A percentile compares a stretch with the other conserved stretches of the same genome.
Evolutionary conservation across 2,797 vertebrate genomes (phyloP).

Genomic region (Gymnoscopelus braueri): DNA sequence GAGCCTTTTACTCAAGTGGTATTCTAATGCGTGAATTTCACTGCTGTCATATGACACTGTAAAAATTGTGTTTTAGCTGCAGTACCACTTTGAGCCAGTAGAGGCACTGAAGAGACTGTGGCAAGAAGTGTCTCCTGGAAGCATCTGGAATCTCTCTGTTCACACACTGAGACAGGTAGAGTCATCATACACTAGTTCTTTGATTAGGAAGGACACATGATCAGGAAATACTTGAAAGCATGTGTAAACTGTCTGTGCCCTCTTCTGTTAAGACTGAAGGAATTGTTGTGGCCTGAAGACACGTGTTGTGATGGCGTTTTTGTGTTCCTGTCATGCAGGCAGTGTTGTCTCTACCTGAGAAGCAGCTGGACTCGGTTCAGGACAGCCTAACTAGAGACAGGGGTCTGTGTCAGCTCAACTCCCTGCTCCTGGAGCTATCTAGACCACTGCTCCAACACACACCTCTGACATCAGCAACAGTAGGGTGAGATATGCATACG

Average conservation of each 20-base stretch:
- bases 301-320: background rate
- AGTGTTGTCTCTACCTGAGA: conserved; percentile 70
- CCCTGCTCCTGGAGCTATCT: conserved; percentile 77
- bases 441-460: conserved; percentile 54
- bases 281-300: background rate
- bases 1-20: background rate
- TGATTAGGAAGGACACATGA: background rate
- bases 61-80: conserved; percentile 56
- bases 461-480: conserved; percentile 64
- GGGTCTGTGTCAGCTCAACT: conserved; percentile 80
- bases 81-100: conserved; percentile 61
- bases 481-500: conserved; percentile 79
- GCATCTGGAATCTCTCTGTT: conserved; percentile 86
- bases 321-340: conserved; percentile 64
- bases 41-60: too few relatives aligned
- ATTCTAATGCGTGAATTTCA: too few relatives aligned
- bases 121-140: conserved; percentile 53
- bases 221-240: background rate
- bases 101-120: conserved; percentile 70
- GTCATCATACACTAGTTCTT: background rate
- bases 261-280: background rate
- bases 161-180: conserved; percentile 84
- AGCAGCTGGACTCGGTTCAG: conserved; percentile 30
- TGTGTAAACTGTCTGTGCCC: background rate
- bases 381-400: conserved; percentile 63